Evolutionary conservation across 2,797 vertebrate genomes (phyloP).

Genomic region (Podarcis siculus): DNA sequence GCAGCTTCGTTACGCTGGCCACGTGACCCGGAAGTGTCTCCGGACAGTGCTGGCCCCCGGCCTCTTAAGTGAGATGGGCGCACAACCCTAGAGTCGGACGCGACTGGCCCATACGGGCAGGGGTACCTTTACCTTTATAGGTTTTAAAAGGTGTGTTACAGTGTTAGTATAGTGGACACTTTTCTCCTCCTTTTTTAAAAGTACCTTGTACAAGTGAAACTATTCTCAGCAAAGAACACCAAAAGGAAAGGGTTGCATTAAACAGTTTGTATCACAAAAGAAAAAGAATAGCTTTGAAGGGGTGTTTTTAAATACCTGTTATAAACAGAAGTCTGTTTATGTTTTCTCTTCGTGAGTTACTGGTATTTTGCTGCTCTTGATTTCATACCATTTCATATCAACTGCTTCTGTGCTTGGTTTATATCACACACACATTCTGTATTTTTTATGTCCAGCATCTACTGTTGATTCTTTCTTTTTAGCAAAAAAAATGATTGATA

Average conservation of each 20-base stretch:
- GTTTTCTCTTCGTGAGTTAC: background rate
- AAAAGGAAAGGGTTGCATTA: background rate
- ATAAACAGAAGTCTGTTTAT: background rate
- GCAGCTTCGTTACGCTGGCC: too few species aligned
- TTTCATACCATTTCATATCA: background rate
- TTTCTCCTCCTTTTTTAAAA: background rate
- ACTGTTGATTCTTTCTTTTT: background rate
- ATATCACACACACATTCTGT: background rate
- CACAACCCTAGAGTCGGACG: too few species aligned
- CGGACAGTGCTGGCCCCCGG: too few species aligned
- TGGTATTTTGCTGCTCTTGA: background rate
- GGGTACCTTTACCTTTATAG: too few species aligned
- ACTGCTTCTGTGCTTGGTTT: background rate
- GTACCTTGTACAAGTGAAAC: background rate
- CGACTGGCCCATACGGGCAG: too few species aligned
- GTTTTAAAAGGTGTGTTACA: background rate
- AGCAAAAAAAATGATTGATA: background rate
- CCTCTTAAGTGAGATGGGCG: too few species aligned
- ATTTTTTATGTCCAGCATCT: background rate
- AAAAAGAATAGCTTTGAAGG: background rate
- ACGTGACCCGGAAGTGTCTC: too few species aligned
- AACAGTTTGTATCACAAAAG: background rate
- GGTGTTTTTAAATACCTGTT: background rate
- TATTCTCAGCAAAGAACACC: background rate
- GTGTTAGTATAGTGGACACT: background rate